These are phyloP conservation scores for Apus apus DNA, from an alignment of 2,113 vertebrate species.

Conservation along the genomic window DNA sequence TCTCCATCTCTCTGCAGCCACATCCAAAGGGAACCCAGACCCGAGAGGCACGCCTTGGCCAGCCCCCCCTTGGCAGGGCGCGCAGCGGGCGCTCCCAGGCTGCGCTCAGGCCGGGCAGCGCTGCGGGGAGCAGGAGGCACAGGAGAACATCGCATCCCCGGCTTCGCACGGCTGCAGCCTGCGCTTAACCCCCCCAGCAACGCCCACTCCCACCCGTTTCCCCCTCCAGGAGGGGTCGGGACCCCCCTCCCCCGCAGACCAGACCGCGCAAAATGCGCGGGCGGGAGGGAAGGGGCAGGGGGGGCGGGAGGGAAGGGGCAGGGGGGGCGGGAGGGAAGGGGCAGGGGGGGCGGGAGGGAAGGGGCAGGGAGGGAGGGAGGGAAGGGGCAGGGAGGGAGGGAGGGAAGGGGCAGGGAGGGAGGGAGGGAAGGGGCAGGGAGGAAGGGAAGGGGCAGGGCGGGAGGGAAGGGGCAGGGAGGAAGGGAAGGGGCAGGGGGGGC, in stretches of 20 bases:
- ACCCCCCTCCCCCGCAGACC: background rate
- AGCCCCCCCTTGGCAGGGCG: too few species aligned
- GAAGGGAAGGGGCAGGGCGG: too few species aligned
- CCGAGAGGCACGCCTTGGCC: background rate
- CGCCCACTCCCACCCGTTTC: background rate
- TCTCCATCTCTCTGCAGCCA: background rate
- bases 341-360: too few species aligned
- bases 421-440: too few species aligned
- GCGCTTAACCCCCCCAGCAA: background rate
- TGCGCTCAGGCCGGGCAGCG: accelerated
- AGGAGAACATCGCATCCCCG: background rate
- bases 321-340: too few species aligned
- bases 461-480: too few species aligned
- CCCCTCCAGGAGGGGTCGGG: background rate
- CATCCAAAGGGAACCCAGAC: background rate
- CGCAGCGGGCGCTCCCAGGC: accelerated
- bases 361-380: too few species aligned
- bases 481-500: too few species aligned
- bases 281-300: background rate
- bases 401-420: too few species aligned
- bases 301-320: too few species aligned
- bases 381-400: too few species aligned
- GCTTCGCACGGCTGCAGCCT: background rate
- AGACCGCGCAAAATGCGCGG: background rate
- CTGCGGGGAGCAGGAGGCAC: background rate